These are phyloP conservation scores for Pao palembangensis DNA, from an alignment of 2,113 vertebrate species.

Conservation along the genomic window DNA sequence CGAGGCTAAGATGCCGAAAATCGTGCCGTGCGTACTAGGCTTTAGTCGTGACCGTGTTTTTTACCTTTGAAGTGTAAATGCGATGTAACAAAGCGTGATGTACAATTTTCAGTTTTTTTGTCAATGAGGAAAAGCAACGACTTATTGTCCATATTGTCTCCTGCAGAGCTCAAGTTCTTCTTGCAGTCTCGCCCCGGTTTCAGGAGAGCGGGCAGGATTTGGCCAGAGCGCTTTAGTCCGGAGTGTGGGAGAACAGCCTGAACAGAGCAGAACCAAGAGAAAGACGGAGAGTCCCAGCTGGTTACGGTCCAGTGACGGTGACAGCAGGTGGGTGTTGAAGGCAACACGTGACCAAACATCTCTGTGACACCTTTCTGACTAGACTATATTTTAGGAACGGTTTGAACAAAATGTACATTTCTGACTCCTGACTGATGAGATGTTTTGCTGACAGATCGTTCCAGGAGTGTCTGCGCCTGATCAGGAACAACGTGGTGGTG, in stretches of 20 bases:
- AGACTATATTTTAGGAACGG: too few species aligned
- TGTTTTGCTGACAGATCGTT: slow-evolving; percentile 51
- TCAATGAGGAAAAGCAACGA: background rate
- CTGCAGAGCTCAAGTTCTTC: slow-evolving; percentile 44
- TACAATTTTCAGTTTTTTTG: too few species aligned
- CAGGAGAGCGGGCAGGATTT: slow-evolving; percentile 10
- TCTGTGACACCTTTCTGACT: background rate
- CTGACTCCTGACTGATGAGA: background rate
- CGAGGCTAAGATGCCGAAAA: too few species aligned
- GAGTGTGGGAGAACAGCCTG: slow-evolving; percentile 20
- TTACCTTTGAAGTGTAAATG: too few species aligned
- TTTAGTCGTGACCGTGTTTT: too few species aligned
- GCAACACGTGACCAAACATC: too few species aligned
- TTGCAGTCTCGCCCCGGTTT: background rate
- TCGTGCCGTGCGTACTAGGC: too few species aligned
- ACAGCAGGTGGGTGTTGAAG: slow-evolving; percentile 40
- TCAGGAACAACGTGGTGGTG: slow-evolving; percentile 75
- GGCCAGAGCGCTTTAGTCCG: background rate
- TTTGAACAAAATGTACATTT: background rate
- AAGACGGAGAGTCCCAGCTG: slow-evolving; percentile 34
- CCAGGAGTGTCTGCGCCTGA: slow-evolving; percentile 67
- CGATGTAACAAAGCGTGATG: too few species aligned
- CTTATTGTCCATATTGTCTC: background rate
- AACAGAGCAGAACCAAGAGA: slow-evolving; percentile 41
- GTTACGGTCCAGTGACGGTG: slow-evolving; percentile 36